Conservation (phyloP, 2,888 invertebrate species). For the Gonocerus acuteangulatus region DNA sequence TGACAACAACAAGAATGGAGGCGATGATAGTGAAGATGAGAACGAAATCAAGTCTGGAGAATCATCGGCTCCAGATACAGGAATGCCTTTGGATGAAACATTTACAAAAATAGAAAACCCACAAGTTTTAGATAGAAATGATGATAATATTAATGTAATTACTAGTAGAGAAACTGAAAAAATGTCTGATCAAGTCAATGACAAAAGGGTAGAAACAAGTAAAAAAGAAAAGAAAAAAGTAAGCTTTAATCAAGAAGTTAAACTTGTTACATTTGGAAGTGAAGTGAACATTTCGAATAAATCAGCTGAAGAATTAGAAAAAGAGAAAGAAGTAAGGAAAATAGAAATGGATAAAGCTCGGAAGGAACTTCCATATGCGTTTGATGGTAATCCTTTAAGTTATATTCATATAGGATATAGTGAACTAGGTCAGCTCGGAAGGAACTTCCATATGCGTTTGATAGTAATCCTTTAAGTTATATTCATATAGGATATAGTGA, state of each 20-base stretch:
- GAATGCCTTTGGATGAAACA: too few species aligned
- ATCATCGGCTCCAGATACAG: neutral
- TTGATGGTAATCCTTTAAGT: slow-evolving; percentile 42
- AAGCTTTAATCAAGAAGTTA: slow-evolving; percentile 26
- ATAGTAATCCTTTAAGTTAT: too few species aligned
- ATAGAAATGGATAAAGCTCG: slow-evolving; percentile 50
- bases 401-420: too few species aligned
- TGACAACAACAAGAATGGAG: slow-evolving; percentile 42
- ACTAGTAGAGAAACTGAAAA: slow-evolving; percentile 31
- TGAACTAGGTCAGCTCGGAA: too few species aligned
- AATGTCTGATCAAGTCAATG: neutral
- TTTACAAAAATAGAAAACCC: neutral
- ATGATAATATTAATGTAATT: slow-evolving; percentile 29
- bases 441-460: too few species aligned
- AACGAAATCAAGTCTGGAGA: slow-evolving; percentile 40
- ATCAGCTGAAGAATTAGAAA: slow-evolving; percentile 25
- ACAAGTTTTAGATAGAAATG: neutral
- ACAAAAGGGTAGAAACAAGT: neutral
- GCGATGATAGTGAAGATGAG: slow-evolving; percentile 40
- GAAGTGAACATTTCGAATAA: slow-evolving; percentile 6
- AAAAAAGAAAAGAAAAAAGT: slow-evolving; percentile 28
- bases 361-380: slow-evolving; percentile 50
- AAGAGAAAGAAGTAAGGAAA: slow-evolving; percentile 44
- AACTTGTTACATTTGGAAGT: slow-evolving; percentile 5
- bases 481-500: too few species aligned